Evolutionary conservation across 2,888 invertebrate genomes (phyloP).

Genomic region (Epistrophella euchroma): DNA sequence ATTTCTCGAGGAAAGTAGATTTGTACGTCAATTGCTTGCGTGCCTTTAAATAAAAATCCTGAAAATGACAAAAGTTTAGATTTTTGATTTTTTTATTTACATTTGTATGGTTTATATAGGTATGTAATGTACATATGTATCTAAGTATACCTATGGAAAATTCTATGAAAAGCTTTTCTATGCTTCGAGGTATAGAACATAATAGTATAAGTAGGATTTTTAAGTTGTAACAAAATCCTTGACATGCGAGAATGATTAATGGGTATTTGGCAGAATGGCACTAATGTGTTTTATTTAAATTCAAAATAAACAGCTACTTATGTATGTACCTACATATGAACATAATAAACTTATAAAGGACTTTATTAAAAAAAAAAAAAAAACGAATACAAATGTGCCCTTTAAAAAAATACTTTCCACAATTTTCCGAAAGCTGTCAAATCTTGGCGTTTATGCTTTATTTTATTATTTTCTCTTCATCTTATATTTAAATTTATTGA

Average conservation of each 20-base stretch:
- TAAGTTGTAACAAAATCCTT: constrained; percentile 2
- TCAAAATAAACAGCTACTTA: no score
- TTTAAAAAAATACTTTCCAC: no score
- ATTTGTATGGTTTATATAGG: no score
- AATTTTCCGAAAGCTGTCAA: no score
- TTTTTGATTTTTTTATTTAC: neutral
- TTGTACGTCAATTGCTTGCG: constrained; percentile 55
- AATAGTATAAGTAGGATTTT: neutral
- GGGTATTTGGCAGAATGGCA: constrained; percentile 10
- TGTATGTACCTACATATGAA: no score
- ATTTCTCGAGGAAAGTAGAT: constrained; percentile 49
- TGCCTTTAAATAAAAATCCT: neutral
- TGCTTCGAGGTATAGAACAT: neutral
- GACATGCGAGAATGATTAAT: constrained; percentile 48
- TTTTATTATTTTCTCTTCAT: no score
- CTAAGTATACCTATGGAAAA: neutral
- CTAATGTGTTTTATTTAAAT: constrained; percentile 1
- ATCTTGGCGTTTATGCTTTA: no score
- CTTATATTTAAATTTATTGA: no score
- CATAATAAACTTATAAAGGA: no score
- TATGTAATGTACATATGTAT: no score
- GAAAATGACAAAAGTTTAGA: constrained; percentile 58
- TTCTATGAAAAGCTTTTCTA: constrained; percentile 8
- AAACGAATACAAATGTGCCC: no score
- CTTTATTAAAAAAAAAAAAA: no score